phyloP scores from a whole-genome alignment of 2,113 vertebrate genomes.

The Actenoides hombroni region DNA sequence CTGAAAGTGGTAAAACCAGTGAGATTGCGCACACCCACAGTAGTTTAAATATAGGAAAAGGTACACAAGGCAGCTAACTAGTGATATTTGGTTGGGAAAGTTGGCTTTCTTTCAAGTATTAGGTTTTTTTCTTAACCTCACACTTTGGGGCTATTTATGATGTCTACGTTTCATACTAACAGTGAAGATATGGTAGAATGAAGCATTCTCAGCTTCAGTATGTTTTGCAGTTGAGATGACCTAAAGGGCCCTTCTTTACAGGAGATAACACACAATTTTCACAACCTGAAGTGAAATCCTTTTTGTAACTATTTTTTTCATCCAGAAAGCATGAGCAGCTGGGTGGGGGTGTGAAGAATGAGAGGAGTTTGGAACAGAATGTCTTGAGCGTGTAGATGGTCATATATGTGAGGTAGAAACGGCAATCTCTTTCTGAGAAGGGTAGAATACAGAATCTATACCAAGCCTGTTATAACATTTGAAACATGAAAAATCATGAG shows the following conservation, averaged over 20 bases:
- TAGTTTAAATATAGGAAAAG: neutral
- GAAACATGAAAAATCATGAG: neutral
- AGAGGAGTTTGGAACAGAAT: slow-evolving; percentile 16
- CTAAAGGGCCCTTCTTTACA: neutral
- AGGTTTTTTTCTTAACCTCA: neutral
- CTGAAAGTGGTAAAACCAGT: neutral
- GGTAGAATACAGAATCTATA: neutral
- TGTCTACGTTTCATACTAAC: neutral
- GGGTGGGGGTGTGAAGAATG: slow-evolving; percentile 11
- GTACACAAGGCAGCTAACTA: neutral
- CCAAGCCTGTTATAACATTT: neutral
- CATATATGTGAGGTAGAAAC: neutral
- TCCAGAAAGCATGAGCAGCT: slow-evolving; percentile 25
- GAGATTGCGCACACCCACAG: neutral
- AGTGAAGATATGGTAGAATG: neutral
- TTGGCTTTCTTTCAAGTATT: neutral
- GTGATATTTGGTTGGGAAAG: neutral
- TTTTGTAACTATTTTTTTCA: neutral
- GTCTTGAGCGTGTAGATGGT: neutral
- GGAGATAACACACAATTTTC: neutral
- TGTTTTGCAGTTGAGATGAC: neutral
- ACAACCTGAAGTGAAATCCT: neutral
- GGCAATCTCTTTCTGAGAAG: neutral
- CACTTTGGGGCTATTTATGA: neutral
- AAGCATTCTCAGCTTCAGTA: neutral